phyloP scores from a whole-genome alignment of 1,140 invertebrate genomes.

The Bombyx mori region ASM3026992v2 NC_085110.1:12339501-12340000 shows the following conservation, averaged over 20 bases:
- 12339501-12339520: no score
- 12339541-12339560: no score
- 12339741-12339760: conserved; percentile 52
- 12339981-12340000: conserved; percentile 31
- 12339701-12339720: no score
- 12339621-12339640: no score
- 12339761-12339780: conserved; percentile 49
- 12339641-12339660: no score
- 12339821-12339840: conserved; percentile 60
- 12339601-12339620: no score
- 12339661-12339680: no score
- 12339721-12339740: conserved; percentile 39
- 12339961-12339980: conserved; percentile 22
- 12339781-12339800: conserved; percentile 71
- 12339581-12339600: no score
- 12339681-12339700: no score
- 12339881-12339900: conserved; percentile 65
- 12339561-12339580: no score
- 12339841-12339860: conserved; percentile 61
- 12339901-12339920: conserved; percentile 49
- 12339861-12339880: conserved; percentile 27
- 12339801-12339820: conserved; percentile 70
- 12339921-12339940: conserved; percentile 52
- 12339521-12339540: no score
- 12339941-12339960: conserved; percentile 17